phyloP scores from a whole-genome alignment of 2,113 vertebrate genomes.

The Macrotus californicus region DNA sequence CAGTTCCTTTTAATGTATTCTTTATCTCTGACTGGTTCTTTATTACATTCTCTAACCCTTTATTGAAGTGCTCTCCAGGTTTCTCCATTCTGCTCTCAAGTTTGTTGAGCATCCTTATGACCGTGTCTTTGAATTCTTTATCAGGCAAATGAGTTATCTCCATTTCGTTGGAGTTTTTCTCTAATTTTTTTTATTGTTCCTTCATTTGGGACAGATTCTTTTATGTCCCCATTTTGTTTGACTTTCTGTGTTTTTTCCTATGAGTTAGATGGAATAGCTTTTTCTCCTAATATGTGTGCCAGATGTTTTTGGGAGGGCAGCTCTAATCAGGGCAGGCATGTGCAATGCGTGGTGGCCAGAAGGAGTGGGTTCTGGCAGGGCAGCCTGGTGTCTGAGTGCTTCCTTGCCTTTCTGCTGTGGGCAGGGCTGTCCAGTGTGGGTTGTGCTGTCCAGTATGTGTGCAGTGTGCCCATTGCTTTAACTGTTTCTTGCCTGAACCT shows the following conservation, averaged over 20 bases:
- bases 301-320: neutral
- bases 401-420: neutral
- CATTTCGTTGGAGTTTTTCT: neutral
- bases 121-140: neutral
- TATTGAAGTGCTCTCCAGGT: neutral
- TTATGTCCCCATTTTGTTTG: neutral
- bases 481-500: neutral
- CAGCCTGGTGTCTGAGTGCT: neutral
- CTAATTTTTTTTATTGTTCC: neutral
- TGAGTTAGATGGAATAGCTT: neutral
- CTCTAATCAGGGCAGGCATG: neutral
- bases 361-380: neutral
- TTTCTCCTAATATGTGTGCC: neutral
- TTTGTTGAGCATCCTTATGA: neutral
- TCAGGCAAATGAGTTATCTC: neutral
- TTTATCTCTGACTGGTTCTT: neutral
- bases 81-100: neutral
- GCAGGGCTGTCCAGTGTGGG: neutral
- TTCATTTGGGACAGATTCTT: neutral
- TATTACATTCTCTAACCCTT: neutral
- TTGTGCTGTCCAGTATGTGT: neutral
- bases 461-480: neutral
- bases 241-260: neutral
- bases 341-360: neutral
- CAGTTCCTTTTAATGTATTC: neutral